These are phyloP conservation scores for Heteropelma amictum DNA, from an alignment of 2,888 invertebrate genomes.

Conservation along the genomic window DNA sequence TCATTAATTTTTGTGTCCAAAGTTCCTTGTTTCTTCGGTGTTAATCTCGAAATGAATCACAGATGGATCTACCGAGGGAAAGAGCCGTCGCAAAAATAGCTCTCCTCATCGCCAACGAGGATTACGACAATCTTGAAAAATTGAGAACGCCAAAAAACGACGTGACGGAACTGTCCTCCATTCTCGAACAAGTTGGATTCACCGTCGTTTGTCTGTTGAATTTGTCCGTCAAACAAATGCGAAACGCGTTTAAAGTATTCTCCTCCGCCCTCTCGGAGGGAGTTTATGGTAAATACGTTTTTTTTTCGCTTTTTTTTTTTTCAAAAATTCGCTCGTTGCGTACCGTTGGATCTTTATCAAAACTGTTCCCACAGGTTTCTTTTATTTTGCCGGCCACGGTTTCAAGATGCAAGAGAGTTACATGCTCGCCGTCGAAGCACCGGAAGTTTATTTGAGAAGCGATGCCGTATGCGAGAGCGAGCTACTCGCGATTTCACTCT, in stretches of 20 bases:
- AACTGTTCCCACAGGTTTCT: slow-evolving; percentile 63
- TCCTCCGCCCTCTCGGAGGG: slow-evolving; percentile 66
- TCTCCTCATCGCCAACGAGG: slow-evolving; percentile 71
- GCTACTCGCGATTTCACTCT: slow-evolving; percentile 65
- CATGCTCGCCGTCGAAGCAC: slow-evolving; percentile 73
- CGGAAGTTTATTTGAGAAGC: slow-evolving; percentile 64
- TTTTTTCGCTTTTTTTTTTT: too few species aligned
- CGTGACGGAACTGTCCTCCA: slow-evolving; percentile 66
- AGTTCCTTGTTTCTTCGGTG: neutral
- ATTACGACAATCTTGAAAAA: slow-evolving; percentile 65
- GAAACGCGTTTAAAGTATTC: slow-evolving; percentile 69
- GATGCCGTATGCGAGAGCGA: slow-evolving; percentile 72
- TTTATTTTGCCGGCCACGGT: slow-evolving; percentile 76
- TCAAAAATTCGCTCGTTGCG: neutral
- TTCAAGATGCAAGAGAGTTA: slow-evolving; percentile 74
- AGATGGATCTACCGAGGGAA: slow-evolving; percentile 66
- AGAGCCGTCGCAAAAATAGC: slow-evolving; percentile 72
- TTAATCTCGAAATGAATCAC: neutral
- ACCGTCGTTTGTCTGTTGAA: slow-evolving; percentile 71
- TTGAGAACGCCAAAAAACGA: slow-evolving; percentile 71
- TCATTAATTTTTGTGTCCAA: neutral
- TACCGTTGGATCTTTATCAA: neutral
- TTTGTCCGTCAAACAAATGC: slow-evolving; percentile 71
- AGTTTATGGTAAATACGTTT: slow-evolving; percentile 68
- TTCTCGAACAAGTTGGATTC: slow-evolving; percentile 70